These are phyloP conservation scores for Rhagologus leucostigma DNA, from an alignment of 2,113 vertebrate species.

Conservation along the genomic window DNA sequence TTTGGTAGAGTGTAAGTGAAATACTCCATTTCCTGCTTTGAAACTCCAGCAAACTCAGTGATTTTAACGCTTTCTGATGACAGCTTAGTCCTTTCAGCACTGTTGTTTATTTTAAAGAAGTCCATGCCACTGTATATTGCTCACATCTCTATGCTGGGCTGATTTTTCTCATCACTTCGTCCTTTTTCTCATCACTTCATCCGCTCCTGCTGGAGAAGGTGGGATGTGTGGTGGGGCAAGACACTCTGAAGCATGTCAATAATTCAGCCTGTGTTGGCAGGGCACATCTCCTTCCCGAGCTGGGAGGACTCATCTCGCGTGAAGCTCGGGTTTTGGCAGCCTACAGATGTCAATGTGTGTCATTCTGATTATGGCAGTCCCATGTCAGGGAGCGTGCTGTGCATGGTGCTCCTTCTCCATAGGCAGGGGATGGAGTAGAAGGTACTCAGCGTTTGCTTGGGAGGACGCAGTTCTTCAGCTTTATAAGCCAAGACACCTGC, in stretches of 20 bases:
- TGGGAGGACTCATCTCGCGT: neutral
- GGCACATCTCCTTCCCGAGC: neutral
- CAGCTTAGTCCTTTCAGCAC: neutral
- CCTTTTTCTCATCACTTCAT: neutral
- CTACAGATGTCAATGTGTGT: neutral
- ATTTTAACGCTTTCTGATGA: neutral
- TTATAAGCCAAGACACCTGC: neutral
- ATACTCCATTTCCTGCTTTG: neutral
- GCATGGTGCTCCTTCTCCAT: neutral
- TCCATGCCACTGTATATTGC: neutral
- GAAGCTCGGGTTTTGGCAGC: neutral
- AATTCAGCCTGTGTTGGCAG: neutral
- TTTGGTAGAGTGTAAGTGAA: neutral
- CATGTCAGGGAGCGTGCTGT: neutral
- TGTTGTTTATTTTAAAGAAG: neutral
- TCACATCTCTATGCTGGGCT: neutral
- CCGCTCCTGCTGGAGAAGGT: neutral
- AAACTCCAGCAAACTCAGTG: neutral
- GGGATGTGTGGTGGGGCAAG: neutral
- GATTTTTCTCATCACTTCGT: too few relatives aligned
- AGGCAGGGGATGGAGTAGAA: neutral
- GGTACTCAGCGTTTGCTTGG: neutral
- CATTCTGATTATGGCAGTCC: accelerated
- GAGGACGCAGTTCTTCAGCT: neutral
- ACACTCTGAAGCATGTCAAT: neutral